Base-by-base conservation (phyloP, 1,140 invertebrate genomes). In the Portunus trituberculatus region DNA sequence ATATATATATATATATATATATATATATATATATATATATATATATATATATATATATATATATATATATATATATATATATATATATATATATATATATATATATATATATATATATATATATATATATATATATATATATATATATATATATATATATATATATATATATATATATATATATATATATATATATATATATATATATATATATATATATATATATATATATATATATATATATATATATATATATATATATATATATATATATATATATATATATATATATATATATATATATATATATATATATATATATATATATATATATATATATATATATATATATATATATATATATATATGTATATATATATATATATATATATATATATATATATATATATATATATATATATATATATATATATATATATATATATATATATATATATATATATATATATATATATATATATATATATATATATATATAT, bases 71-170 rank as follows among this genome's bases (percentile, higher is more conserved):
- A 90, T 32, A 90, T 39, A 90, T 32, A 46, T 90, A 32, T 32
- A 90, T 90, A 90, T 46, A 90, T 90, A 90, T 39, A 90, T 90
- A 90, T 46, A 90, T 90, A 90, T 39, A 39, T 46, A 90, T n/a
- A 90, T 45, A 39, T 45, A 90, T 45, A 46, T 45, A 46, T 28
- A 86, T 28, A 86, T 28, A 86, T 28, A 86, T 28, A 86, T 28
- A 86, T 28, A 84, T 25, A 84, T 25, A 84, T 25, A 84, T 25
- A 84, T 8, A 25, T n/a, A n/a, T n/a, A n/a, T n/a, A n/a, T n/a
- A n/a, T n/a, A n/a, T n/a, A n/a, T n/a, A n/a, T 6, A 39, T 39
- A 6, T 39, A 83, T 7, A 7, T 29, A 83, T 39, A 25, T 39
- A 0, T 39, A 6, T 39, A 6, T 39, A 6, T 39, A 6, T 39